phyloP scores from a whole-genome alignment of 2,113 vertebrate species.

The Sarotherodon lohbergeri region DNA sequence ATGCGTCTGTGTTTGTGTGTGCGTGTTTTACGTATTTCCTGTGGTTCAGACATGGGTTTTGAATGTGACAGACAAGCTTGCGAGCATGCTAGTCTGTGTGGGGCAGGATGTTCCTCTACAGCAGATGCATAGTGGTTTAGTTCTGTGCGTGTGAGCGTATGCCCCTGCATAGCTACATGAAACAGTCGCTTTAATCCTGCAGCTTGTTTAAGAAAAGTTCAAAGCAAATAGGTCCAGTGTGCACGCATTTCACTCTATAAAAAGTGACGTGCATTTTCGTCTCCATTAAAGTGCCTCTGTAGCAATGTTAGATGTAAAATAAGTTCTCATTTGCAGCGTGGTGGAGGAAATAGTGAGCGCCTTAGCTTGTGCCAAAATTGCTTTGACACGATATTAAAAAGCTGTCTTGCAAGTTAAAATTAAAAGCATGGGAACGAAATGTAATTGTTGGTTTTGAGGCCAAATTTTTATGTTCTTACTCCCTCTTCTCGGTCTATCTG shows the following conservation, averaged over 20 bases:
- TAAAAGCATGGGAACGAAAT: not conserved
- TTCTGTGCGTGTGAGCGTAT: constrained; percentile 23
- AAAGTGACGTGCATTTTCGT: not conserved
- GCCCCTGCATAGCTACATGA: not conserved
- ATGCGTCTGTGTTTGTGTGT: constrained; percentile 5
- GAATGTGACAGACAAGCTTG: constrained; percentile 61
- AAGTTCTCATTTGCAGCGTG: not conserved
- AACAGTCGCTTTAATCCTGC: not conserved
- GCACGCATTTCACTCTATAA: not conserved
- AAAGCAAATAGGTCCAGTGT: not conserved
- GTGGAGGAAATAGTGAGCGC: not conserved
- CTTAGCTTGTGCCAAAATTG: not conserved
- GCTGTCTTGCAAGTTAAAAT: not conserved
- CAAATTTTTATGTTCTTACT: not conserved
- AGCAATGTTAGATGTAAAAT: not conserved
- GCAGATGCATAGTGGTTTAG: constrained; percentile 49
- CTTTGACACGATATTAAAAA: not conserved
- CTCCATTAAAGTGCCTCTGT: not conserved
- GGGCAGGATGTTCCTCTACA: constrained; percentile 54
- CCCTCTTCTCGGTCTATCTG: not conserved
- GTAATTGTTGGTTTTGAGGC: accelerated
- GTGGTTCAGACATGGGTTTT: constrained; percentile 66
- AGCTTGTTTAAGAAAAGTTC: not conserved
- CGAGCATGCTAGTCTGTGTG: constrained; percentile 31
- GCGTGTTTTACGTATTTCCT: constrained; percentile 42